Base-by-base conservation (phyloP, 1,140 invertebrate genomes). In the Tetranychus cinnabarinus region DNA sequence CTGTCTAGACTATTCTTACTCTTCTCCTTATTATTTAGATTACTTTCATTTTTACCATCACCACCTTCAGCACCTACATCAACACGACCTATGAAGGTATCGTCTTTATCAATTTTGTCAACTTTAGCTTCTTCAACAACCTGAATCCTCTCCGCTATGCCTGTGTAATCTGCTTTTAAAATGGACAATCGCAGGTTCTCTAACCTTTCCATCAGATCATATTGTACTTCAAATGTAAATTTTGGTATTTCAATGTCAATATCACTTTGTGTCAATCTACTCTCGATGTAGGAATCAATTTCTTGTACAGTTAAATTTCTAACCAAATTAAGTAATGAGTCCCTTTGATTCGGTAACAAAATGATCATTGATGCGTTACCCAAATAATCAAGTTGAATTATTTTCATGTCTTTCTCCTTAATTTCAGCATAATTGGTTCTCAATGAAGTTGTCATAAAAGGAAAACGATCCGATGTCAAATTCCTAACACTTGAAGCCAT, bases 41-140 rank as follows among this genome's bases (percentile, higher is more conserved):
- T 56, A 6, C 34, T 42, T 6, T 10, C 10, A 42, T 10, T 42
- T 42, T 42, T 10, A 42, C 10, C 10, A 10, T 42, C 39, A 42
- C 39, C 39, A 42, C 39, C 39, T 42, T 42, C 39, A 42, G 39
- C 39, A 42, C 10, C 1, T 6, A 10, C 39, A 42, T 42, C 39
- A 42, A 6, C 12, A 56, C 35, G 3, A 61, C 52, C 12, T 3
- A 12, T 8, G 6, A 33, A 7, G 71, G 69, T 5, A 69, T 71
- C 7, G 72, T 74, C 23, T 72, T 70, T 5, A 73, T 74, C 61
- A 72, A 70, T 2, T 70, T 73, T 2, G 73, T 74, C 60, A 70
- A 68, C 64, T 76, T 74, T 60, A 72, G 71, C 0, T 75, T 68
- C 10, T 74, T 72, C 23, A 74, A 23, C 23, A 23, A 59, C 47